Base-by-base conservation (phyloP, 2,888 invertebrate species). In the Thymelicus acteon region DNA sequence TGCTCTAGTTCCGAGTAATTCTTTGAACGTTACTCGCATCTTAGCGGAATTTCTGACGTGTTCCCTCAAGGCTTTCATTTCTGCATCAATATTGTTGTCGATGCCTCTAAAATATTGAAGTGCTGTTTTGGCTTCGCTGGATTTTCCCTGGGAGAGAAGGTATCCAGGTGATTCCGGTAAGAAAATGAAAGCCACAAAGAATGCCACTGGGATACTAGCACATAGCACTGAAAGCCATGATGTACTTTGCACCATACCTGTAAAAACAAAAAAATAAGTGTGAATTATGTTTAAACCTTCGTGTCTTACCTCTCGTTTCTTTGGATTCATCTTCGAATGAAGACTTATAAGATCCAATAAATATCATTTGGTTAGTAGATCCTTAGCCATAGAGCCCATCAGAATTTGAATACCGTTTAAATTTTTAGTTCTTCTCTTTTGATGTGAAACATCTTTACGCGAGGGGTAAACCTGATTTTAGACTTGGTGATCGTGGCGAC, bases 101-200 rank as follows among this genome's bases (percentile, higher is more conserved):
- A 94, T 88, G 19, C 96, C 96, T 78, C 96, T 87, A 74, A 96
- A 94, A 88, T 95, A 95, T 19, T 91, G 85, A 69, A 97, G 80
- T 0, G 96, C 94, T 37, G 93, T 89, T 73, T 94, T 91, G 0
- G 97, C 96, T 78, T 95, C 95, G 47, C 88, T 84, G 52, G 83
- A 85, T 77, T 95, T 93, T 6, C 94, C 94, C 77, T 95, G 95
- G 8, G 94, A 92, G 80, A 95, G 87, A 47, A 96, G 85, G 82
- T 95, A 95, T 5, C 95, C 92, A 0, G 97, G 97, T 0, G 96
- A 96, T 84, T 97, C 97, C 0, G 97, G 97, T 72, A 97, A 92
- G 73, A 95, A 94, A n/a, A 95, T 92, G 81, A 95, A 95, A 0
- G 89, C 91, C 0, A 92, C 76, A 80, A 94, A 94, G 78, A 90